A percentile compares a stretch with the other conserved stretches of the same genome.
phyloP scores from a whole-genome alignment of 1,140 invertebrate species.

The Agrypnia vestita region DNA sequence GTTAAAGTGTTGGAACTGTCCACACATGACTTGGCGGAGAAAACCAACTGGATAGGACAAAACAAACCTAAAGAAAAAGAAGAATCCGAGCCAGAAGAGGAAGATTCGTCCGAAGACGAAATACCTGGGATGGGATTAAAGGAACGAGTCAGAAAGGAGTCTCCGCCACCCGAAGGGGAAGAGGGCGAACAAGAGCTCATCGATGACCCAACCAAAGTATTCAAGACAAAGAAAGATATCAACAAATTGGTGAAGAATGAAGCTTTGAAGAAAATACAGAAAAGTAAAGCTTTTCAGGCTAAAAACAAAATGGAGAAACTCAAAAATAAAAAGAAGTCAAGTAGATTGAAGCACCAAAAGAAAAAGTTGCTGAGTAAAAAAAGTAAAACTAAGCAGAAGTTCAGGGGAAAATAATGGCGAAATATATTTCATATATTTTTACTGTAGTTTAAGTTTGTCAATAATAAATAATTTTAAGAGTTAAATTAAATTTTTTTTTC shows the following conservation, averaged over 20 bases:
- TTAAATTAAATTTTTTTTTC: no score
- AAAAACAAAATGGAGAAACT: conserved; percentile 79
- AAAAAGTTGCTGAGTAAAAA: conserved; percentile 64
- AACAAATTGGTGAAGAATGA: conserved; percentile 79
- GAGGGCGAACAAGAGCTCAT: conserved; percentile 46
- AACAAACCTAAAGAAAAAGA: conserved; percentile 74
- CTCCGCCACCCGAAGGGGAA: conserved; percentile 58
- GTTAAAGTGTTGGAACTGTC: conserved; percentile 84
- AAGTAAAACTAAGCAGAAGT: conserved; percentile 68
- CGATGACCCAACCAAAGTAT: conserved; percentile 53
- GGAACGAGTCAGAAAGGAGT: conserved; percentile 61
- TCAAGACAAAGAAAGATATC: conserved; percentile 77
- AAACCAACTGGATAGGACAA: conserved; percentile 80
- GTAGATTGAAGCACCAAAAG: conserved; percentile 66
- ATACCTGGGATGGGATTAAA: conserved; percentile 77
- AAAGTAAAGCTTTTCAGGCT: conserved; percentile 82
- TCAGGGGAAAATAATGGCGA: conserved; percentile 63
- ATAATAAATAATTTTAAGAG: no score
- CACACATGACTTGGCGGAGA: conserved; percentile 76
- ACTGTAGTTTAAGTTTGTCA: no score
- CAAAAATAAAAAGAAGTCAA: conserved; percentile 76
- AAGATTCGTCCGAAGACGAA: conserved; percentile 65
- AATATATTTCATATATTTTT: background rate
- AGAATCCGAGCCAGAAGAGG: conserved; percentile 64
- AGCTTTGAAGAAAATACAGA: conserved; percentile 79